Conservation (phyloP, 2,113 vertebrate species). For the Plecotus auritus region DNA sequence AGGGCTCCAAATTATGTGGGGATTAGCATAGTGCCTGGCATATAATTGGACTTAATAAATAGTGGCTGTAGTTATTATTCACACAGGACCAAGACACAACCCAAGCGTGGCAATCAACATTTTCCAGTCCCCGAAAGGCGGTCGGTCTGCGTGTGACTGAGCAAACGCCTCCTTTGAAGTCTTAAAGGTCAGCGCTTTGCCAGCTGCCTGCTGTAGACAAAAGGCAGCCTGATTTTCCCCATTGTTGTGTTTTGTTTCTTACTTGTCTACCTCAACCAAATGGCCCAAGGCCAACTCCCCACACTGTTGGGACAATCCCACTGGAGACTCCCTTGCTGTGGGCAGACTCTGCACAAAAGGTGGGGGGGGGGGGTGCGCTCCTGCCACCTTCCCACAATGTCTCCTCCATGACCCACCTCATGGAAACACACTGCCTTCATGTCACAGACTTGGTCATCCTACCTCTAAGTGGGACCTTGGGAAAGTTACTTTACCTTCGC, state of each 20-base stretch:
- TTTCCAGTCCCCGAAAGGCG: background rate
- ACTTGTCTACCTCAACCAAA: background rate
- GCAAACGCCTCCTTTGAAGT: conserved; percentile 49
- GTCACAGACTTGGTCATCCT: background rate
- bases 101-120: background rate
- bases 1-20: background rate
- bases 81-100: background rate
- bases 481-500: background rate
- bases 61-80: background rate
- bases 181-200: conserved; percentile 66
- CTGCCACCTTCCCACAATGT: too few species aligned
- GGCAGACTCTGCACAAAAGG: background rate
- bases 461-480: background rate
- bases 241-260: conserved; percentile 30
- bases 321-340: background rate
- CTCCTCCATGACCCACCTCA: background rate
- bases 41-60: background rate
- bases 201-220: conserved; percentile 69
- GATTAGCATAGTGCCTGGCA: background rate
- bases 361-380: accelerated
- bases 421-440: background rate
- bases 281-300: background rate
- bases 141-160: background rate
- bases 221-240: conserved; percentile 23
- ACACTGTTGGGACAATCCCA: background rate